Evolutionary conservation across 2,888 invertebrate genomes (phyloP).

Genomic region (Ypsolopha scabrella): DNA sequence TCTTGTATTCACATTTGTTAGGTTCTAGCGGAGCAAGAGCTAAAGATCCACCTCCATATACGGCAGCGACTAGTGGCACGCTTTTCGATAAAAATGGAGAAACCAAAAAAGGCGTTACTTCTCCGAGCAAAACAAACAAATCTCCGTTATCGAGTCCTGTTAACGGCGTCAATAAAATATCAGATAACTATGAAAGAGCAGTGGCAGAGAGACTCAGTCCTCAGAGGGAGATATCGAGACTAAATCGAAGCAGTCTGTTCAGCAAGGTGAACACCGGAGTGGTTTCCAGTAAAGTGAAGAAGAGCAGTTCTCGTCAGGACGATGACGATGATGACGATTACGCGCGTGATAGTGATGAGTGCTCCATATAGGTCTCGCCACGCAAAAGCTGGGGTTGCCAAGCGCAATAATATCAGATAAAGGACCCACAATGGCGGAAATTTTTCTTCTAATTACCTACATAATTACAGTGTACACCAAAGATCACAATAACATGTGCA

Average conservation of each 20-base stretch:
- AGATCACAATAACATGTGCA: constrained; percentile 25
- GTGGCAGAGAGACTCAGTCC: constrained; percentile 55
- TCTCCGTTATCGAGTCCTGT: constrained; percentile 48
- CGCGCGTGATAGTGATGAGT: constrained; percentile 72
- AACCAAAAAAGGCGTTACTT: constrained; percentile 22
- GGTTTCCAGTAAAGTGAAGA: constrained; percentile 46
- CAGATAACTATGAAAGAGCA: constrained; percentile 61
- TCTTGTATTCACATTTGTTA: constrained; percentile 54
- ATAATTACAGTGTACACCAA: constrained; percentile 42
- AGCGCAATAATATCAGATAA: constrained; percentile 14
- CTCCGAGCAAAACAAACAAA: constrained; percentile 30
- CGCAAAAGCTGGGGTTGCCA: constrained; percentile 19
- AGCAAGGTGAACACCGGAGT: constrained; percentile 58
- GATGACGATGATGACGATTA: constrained; percentile 64
- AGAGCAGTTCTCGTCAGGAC: constrained; percentile 23
- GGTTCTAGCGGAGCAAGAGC: constrained; percentile 38
- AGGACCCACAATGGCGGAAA: not conserved
- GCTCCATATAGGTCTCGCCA: constrained; percentile 60
- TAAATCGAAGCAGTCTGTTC: constrained; percentile 50
- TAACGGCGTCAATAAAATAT: constrained; percentile 59
- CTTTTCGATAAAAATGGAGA: constrained; percentile 32
- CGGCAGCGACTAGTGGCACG: constrained; percentile 40
- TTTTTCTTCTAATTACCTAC: constrained; percentile 8
- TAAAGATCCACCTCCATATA: constrained; percentile 55
- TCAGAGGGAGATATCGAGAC: constrained; percentile 38